A percentile compares a stretch with the other conserved stretches of the same genome.
Conservation (phyloP, 53 echinoderm and acorn worm species). For the Apostichopus leukothele region DNA sequence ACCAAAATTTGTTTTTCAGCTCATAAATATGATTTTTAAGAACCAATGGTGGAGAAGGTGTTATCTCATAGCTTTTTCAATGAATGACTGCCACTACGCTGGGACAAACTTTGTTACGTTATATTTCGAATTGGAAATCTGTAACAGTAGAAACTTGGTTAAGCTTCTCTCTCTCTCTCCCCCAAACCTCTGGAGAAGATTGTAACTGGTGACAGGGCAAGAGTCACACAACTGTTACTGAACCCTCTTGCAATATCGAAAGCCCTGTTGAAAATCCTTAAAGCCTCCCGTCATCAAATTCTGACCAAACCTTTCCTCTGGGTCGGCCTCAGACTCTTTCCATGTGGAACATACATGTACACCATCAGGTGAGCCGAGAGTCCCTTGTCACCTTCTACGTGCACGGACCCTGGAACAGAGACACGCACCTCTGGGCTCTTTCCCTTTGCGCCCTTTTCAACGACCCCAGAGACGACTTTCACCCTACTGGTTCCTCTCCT, state of each 20-base stretch:
- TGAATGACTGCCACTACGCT: too few relatives aligned
- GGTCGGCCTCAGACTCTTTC: constrained; percentile 28
- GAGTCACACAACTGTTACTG: too few relatives aligned
- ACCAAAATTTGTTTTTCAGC: too few relatives aligned
- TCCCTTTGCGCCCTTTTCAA: constrained; percentile 18
- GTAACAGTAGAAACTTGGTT: not conserved
- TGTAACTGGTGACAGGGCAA: too few relatives aligned
- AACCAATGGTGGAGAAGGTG: too few relatives aligned
- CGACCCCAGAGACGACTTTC: constrained; percentile 29
- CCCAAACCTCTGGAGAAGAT: not conserved
- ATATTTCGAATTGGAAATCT: too few relatives aligned
- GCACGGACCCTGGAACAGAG: constrained; percentile 23
- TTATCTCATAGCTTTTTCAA: too few relatives aligned
- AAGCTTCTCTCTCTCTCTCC: not conserved
- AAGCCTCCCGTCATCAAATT: not conserved
- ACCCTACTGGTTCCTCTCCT: constrained; percentile 12
- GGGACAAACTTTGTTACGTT: too few relatives aligned
- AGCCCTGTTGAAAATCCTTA: not conserved
- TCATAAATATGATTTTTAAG: too few relatives aligned
- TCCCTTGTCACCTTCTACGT: constrained; percentile 24
- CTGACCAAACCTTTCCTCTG: constrained; percentile 3
- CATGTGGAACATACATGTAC: constrained; percentile 47
- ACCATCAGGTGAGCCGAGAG: constrained; percentile 44
- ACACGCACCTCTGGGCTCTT: constrained; percentile 35
- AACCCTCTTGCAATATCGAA: not conserved